Conservation (phyloP, 1,140 invertebrate genomes). For the Scaptodrosophila lebanonensis region DNA sequence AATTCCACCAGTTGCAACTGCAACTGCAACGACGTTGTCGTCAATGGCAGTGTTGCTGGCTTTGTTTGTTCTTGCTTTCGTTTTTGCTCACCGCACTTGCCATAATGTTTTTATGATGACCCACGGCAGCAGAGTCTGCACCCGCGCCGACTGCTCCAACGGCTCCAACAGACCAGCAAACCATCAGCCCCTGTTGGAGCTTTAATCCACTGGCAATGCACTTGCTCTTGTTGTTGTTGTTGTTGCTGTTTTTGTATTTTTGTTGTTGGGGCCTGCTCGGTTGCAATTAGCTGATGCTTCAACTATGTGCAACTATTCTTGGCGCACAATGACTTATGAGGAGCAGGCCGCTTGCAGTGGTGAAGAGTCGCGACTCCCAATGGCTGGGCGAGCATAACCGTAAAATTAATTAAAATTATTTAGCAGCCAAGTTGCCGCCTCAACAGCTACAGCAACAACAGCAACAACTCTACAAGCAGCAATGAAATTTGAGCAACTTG, state of each 20-base stretch:
- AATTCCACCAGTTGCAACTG: slow-evolving; percentile 56
- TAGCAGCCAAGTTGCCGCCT: neutral
- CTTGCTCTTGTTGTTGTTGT: slow-evolving; percentile 34
- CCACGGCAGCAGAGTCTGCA: slow-evolving; percentile 54
- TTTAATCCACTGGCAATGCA: slow-evolving; percentile 39
- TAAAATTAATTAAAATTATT: slow-evolving; percentile 57
- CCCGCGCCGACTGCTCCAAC: slow-evolving; percentile 26
- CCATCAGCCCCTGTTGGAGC: slow-evolving; percentile 1
- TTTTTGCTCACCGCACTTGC: slow-evolving; percentile 21
- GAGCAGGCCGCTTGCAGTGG: neutral
- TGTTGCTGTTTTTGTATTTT: slow-evolving; percentile 68
- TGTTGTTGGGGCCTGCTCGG: slow-evolving; percentile 52
- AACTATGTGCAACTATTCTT: slow-evolving; percentile 47
- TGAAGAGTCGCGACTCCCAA: no score
- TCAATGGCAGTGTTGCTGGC: slow-evolving; percentile 5
- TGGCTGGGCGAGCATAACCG: slow-evolving; percentile 30
- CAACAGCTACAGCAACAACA: no score
- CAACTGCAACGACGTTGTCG: slow-evolving; percentile 10
- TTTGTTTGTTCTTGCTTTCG: slow-evolving; percentile 52
- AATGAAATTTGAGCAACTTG: slow-evolving; percentile 74
- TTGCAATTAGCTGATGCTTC: slow-evolving; percentile 63
- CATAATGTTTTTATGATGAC: slow-evolving; percentile 74
- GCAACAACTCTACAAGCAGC: slow-evolving; percentile 32
- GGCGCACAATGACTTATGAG: slow-evolving; percentile 6
- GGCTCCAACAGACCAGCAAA: neutral